Conservation (phyloP, 2,888 invertebrate species). For the Orchesellides sinensis region DNA sequence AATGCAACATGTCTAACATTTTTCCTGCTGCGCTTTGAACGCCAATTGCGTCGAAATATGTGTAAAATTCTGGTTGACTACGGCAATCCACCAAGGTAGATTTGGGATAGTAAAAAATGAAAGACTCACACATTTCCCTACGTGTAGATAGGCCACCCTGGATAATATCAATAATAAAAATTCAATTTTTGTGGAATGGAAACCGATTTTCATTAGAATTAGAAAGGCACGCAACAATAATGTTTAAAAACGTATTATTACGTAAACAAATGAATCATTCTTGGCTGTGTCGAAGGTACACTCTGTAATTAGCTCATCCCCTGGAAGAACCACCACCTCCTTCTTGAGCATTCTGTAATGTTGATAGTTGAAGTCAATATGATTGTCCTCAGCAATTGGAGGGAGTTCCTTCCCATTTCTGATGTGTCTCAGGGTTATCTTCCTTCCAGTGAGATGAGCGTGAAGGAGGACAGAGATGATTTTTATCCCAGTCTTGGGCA, state of each 20-base stretch:
- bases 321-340: constrained; percentile 86
- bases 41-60: constrained; percentile 89
- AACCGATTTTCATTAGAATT: too few relatives aligned
- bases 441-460: constrained; percentile 86
- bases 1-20: constrained; percentile 9
- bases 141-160: constrained; percentile 87
- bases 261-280: constrained; percentile 84
- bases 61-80: constrained; percentile 90
- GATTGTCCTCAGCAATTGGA: constrained; percentile 87
- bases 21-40: constrained; percentile 80
- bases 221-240: not conserved
- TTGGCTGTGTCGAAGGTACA: constrained; percentile 87
- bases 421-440: constrained; percentile 86
- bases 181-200: not conserved
- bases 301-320: constrained; percentile 89
- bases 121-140: constrained; percentile 93
- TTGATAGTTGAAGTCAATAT: constrained; percentile 91
- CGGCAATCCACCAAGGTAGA: constrained; percentile 89
- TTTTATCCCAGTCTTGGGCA: constrained; percentile 83
- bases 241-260: constrained; percentile 41
- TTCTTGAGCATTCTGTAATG: constrained; percentile 86
- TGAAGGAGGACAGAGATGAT: constrained; percentile 89
- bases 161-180: not conserved
- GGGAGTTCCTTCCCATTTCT: constrained; percentile 84
- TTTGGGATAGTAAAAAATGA: constrained; percentile 89